These are phyloP conservation scores for Parnassius orleans DNA, from an alignment of 2,888 invertebrate genomes.

Conservation along the genomic window DNA sequence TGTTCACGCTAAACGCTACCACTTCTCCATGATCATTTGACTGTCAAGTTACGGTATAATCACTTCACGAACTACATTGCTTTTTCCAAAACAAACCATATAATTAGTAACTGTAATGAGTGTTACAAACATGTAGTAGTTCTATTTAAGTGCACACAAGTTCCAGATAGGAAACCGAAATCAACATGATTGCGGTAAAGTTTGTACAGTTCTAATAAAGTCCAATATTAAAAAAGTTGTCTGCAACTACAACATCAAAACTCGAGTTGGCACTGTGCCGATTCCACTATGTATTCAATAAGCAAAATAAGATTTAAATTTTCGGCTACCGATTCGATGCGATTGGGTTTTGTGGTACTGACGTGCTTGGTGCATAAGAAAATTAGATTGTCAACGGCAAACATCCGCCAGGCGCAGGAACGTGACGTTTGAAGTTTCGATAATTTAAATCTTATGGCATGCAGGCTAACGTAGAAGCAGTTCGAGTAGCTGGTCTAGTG, in stretches of 20 bases:
- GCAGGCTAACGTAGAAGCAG: slow-evolving; percentile 90
- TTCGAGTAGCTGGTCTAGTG: slow-evolving; percentile 89
- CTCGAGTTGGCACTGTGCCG: slow-evolving; percentile 50
- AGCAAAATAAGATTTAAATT: slow-evolving; percentile 75
- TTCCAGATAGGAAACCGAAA: background rate
- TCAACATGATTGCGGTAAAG: slow-evolving; percentile 20
- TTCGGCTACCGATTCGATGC: slow-evolving; percentile 47
- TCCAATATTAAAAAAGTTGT: slow-evolving; percentile 40
- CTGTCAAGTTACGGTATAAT: slow-evolving; percentile 36
- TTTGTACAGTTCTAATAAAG: slow-evolving; percentile 7
- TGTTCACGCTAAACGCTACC: slow-evolving; percentile 36
- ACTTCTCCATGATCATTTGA: slow-evolving; percentile 56
- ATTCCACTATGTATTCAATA: slow-evolving; percentile 16
- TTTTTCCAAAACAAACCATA: slow-evolving; percentile 41
- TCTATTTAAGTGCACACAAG: slow-evolving; percentile 16
- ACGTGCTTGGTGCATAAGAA: slow-evolving; percentile 8
- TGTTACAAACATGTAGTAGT: slow-evolving; percentile 30
- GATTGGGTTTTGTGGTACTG: slow-evolving; percentile 40
- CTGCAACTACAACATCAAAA: slow-evolving; percentile 34
- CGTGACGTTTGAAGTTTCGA: slow-evolving; percentile 41
- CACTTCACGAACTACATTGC: slow-evolving; percentile 44
- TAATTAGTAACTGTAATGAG: slow-evolving; percentile 46
- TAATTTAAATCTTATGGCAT: slow-evolving; percentile 79
- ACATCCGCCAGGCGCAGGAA: slow-evolving; percentile 23
- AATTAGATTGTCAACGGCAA: slow-evolving; percentile 25